These are phyloP conservation scores for Lophius piscatorius DNA, from an alignment of 2,113 vertebrate genomes.

Conservation along the genomic window DNA sequence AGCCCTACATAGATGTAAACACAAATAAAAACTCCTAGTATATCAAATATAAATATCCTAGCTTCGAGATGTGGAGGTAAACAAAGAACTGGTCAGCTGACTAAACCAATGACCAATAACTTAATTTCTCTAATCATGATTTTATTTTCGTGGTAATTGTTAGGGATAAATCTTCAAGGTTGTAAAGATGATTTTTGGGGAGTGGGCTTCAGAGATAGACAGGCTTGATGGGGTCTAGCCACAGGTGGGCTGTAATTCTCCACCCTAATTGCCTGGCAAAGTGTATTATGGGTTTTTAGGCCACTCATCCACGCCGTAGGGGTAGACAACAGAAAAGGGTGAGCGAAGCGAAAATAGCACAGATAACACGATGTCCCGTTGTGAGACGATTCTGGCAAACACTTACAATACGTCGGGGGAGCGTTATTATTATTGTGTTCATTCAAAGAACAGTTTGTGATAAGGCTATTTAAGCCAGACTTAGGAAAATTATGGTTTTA, in stretches of 20 bases:
- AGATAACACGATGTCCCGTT: conserved; percentile 74
- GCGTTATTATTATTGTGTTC: conserved; percentile 66
- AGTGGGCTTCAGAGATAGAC: conserved; percentile 19
- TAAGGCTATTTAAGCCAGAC: conserved; percentile 72
- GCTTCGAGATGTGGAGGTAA: too few relatives aligned
- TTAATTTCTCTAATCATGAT: conserved; percentile 64
- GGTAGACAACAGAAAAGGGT: conserved; percentile 73
- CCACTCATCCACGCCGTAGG: conserved; percentile 79
- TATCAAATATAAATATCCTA: too few relatives aligned
- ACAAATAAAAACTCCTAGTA: too few relatives aligned
- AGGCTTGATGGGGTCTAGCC: conserved; percentile 66
- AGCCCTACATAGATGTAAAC: too few relatives aligned
- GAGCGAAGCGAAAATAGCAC: conserved; percentile 67
- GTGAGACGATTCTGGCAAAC: conserved; percentile 75
- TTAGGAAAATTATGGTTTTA: conserved; percentile 80
- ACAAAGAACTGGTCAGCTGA: too few relatives aligned
- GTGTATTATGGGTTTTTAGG: conserved; percentile 76
- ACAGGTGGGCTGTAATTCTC: conserved; percentile 83
- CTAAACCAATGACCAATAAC: conserved; percentile 23
- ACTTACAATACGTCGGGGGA: conserved; percentile 68
- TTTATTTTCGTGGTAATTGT: conserved; percentile 56
- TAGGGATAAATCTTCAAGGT: conserved; percentile 59
- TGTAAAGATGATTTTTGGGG: conserved; percentile 49
- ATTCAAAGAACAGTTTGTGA: conserved; percentile 67
- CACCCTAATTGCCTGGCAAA: conserved; percentile 79